Conservation (phyloP, 2,888 invertebrate genomes). For the Unio pictorum region DNA sequence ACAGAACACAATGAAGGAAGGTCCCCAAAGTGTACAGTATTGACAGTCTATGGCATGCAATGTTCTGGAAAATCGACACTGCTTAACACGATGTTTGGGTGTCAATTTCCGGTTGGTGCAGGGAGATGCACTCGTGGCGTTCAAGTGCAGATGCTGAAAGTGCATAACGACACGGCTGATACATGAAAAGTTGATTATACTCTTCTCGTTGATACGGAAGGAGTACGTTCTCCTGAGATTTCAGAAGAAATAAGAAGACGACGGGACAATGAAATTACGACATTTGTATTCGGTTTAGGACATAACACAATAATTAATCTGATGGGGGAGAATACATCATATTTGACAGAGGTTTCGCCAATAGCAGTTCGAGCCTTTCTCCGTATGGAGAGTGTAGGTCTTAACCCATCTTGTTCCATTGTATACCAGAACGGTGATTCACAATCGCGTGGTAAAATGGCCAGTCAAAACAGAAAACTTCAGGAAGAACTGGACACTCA, state of each 20-base stretch:
- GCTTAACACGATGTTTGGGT: slow-evolving; percentile 12
- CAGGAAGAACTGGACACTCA: too few relatives aligned
- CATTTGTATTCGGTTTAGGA: slow-evolving; percentile 4
- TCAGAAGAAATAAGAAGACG: not conserved
- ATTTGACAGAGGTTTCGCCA: slow-evolving; percentile 6
- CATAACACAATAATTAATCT: slow-evolving; percentile 3
- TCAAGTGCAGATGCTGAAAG: slow-evolving; percentile 7
- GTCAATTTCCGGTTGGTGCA: slow-evolving; percentile 10
- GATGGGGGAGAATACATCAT: slow-evolving; percentile 3
- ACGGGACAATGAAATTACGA: slow-evolving; percentile 10
- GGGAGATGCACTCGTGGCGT: slow-evolving; percentile 16
- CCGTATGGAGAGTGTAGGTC: not conserved
- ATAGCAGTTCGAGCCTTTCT: slow-evolving; percentile 4
- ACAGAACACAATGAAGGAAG: too few relatives aligned
- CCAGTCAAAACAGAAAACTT: too few relatives aligned
- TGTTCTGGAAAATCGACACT: slow-evolving; percentile 17
- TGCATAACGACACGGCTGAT: not conserved
- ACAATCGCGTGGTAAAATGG: too few relatives aligned
- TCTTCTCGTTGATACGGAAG: slow-evolving; percentile 15
- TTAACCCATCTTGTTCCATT: slow-evolving; percentile 3
- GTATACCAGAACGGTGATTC: slow-evolving; percentile 12
- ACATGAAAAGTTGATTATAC: slow-evolving; percentile 3
- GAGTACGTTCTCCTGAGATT: slow-evolving; percentile 8
- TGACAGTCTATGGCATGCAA: slow-evolving; percentile 12
- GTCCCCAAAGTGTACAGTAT: too few relatives aligned